Evolutionary conservation across 2,797 vertebrate species (phyloP).

Genomic region (Acrossocheilus fasciatus): DNA sequence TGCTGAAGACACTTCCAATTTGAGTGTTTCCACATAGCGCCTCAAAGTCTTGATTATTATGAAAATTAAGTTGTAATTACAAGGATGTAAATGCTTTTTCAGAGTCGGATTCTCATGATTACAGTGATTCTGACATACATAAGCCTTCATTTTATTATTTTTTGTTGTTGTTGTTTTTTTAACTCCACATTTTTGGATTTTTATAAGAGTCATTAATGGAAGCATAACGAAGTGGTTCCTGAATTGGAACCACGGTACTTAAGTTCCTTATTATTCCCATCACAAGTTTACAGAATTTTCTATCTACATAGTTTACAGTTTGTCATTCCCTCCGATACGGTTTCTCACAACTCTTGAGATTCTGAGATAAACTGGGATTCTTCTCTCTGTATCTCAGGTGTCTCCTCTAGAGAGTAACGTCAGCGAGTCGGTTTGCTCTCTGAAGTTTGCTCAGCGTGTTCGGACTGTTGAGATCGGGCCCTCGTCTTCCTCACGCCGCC

Average conservation of each 20-base stretch:
- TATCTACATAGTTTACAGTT: background rate
- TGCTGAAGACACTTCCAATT: background rate
- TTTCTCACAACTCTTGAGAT: background rate
- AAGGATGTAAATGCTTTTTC: background rate
- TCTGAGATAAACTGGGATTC: background rate
- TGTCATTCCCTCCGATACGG: background rate
- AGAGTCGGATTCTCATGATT: background rate
- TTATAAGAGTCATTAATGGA: background rate
- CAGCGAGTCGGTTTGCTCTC: slow-evolving; percentile 94
- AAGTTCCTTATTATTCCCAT: background rate
- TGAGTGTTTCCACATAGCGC: background rate
- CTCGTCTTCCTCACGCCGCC: slow-evolving; percentile 74
- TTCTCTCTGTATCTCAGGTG: slow-evolving; percentile 78
- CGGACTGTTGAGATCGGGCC: slow-evolving; percentile 89
- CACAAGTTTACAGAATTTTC: background rate
- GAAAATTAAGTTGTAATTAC: background rate
- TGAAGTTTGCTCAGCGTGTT: slow-evolving; percentile 95
- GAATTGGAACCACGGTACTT: background rate
- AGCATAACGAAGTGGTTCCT: background rate
- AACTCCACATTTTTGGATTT: background rate
- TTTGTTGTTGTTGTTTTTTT: no score
- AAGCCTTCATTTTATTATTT: background rate
- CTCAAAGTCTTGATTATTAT: background rate
- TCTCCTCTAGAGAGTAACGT: slow-evolving; percentile 88
- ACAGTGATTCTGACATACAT: background rate